Percentiles rank a stretch among this genome's conserved stretches.
phyloP scores from a whole-genome alignment of 2,113 vertebrate species.

The Misgurnus anguillicaudatus region DNA sequence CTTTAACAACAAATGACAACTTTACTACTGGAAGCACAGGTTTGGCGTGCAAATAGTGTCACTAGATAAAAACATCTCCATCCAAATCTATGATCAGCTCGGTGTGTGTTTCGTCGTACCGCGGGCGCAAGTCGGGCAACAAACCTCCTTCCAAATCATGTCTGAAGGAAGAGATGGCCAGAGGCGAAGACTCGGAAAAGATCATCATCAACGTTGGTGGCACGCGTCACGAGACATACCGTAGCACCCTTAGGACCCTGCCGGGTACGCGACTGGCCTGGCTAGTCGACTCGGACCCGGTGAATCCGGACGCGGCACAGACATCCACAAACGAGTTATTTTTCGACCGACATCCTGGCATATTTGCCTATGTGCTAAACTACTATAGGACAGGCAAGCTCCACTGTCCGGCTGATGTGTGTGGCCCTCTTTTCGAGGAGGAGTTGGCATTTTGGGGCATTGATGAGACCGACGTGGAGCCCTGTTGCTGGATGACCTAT shows the following conservation, averaged over 20 bases:
- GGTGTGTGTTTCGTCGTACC: conserved; percentile 99
- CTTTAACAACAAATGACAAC: conserved; percentile 9
- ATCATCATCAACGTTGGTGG: conserved; percentile 96
- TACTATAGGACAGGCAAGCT: conserved; percentile 98
- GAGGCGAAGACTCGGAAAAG: conserved; percentile 93
- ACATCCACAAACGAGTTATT: conserved; percentile 81
- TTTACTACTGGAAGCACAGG: conserved; percentile 7
- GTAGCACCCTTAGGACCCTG: conserved; percentile 90
- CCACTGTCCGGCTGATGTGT: conserved; percentile 96
- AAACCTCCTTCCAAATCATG: conserved; percentile 99
- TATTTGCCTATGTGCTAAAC: conserved; percentile 96
- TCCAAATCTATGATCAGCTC: conserved; percentile 95
- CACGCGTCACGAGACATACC: conserved; percentile 96
- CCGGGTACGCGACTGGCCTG: conserved; percentile 94
- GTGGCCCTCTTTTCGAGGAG: conserved; percentile 96
- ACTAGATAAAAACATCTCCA: conserved; percentile 50
- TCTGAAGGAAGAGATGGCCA: conserved; percentile 95
- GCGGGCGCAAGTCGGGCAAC: conserved; percentile 98
- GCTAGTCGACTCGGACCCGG: conserved; percentile 87
- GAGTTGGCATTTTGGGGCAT: conserved; percentile 98
- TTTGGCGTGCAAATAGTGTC: conserved; percentile 42
- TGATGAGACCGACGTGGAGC: conserved; percentile 97
- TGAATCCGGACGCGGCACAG: conserved; percentile 74
- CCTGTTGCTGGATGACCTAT: conserved; percentile 99
- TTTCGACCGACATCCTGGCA: conserved; percentile 94